These are phyloP conservation scores for Timema cristinae DNA, from an alignment of 2,888 invertebrate species.

Conservation along the genomic window DNA sequence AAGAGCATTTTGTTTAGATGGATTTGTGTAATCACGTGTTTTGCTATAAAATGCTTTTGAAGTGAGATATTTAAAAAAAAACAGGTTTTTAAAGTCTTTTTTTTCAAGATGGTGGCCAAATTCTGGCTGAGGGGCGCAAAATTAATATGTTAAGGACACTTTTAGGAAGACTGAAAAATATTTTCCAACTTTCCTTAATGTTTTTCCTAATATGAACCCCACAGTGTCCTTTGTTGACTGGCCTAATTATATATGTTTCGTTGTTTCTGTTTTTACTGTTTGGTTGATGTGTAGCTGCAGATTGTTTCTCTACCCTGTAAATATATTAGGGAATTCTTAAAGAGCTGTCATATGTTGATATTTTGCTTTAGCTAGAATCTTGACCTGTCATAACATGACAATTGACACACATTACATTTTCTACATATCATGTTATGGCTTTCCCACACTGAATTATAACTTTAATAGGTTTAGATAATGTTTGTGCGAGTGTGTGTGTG, in stretches of 20 bases:
- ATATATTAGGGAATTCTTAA: too few relatives aligned
- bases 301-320: too few relatives aligned
- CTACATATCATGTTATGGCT: too few relatives aligned
- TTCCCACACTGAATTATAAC: too few relatives aligned
- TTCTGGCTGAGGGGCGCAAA: background rate
- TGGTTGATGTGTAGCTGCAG: too few relatives aligned
- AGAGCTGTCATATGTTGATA: too few relatives aligned
- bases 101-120: background rate
- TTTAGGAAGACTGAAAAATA: background rate
- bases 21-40: background rate
- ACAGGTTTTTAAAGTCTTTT: background rate
- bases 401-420: too few relatives aligned
- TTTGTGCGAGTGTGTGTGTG: too few relatives aligned
- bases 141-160: conserved; percentile 2
- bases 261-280: too few relatives aligned
- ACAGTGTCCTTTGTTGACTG: background rate
- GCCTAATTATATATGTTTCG: background rate
- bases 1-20: background rate
- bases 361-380: too few relatives aligned
- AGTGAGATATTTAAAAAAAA: background rate
- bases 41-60: background rate
- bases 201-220: background rate
- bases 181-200: background rate
- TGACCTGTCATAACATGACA: too few relatives aligned
- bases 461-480: too few relatives aligned